These are phyloP conservation scores for Chelonia mydas DNA, from an alignment of 2,797 vertebrate genomes.

Conservation along the genomic window DNA sequence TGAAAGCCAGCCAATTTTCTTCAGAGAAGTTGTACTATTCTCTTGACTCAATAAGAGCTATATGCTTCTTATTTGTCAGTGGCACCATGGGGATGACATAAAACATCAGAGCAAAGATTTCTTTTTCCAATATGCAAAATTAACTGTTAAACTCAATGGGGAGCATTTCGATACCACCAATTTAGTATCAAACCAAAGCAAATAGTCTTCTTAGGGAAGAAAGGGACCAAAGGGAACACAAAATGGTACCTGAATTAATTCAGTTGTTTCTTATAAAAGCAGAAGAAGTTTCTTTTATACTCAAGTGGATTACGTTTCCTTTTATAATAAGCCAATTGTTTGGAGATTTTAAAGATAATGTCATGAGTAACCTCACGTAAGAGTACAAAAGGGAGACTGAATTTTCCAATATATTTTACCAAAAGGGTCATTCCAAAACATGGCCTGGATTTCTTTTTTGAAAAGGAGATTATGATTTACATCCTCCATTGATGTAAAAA, in stretches of 20 bases:
- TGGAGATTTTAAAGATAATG: constrained; percentile 45
- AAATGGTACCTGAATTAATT: constrained; percentile 65
- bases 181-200: constrained; percentile 59
- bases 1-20: constrained; percentile 65
- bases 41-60: constrained; percentile 48
- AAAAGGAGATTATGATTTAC: not conserved
- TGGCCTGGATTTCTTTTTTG: constrained; percentile 13
- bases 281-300: constrained; percentile 59
- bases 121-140: constrained; percentile 54
- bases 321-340: constrained; percentile 41
- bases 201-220: constrained; percentile 52
- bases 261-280: constrained; percentile 53
- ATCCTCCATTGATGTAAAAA: constrained; percentile 3
- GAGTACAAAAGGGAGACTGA: constrained; percentile 27
- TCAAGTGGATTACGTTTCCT: constrained; percentile 46
- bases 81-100: constrained; percentile 54
- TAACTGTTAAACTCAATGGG: constrained; percentile 65
- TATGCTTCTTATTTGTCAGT: constrained; percentile 46
- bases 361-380: constrained; percentile 49
- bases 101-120: constrained; percentile 66
- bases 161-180: constrained; percentile 66
- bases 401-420: constrained; percentile 32
- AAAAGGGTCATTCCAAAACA: not conserved
- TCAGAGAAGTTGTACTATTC: constrained; percentile 52
- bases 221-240: constrained; percentile 60